Evolutionary conservation across 2,113 vertebrate species (phyloP).

Genomic region (Reinhardtius hippoglossoides): DNA sequence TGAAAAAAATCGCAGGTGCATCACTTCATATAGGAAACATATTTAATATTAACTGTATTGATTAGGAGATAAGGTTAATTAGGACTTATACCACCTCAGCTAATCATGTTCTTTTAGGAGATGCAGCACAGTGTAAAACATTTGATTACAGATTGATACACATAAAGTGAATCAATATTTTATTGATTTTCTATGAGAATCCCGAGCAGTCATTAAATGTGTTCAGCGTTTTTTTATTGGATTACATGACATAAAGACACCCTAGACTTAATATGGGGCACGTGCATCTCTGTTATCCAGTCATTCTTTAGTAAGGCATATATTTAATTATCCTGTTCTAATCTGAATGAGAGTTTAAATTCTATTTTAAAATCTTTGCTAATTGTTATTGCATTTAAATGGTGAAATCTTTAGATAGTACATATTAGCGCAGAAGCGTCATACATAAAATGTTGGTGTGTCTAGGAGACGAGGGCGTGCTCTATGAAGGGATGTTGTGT

Average conservation of each 20-base stretch:
- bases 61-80: neutral
- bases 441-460: too few relatives aligned
- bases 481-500: conserved; percentile 21
- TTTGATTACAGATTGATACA: neutral
- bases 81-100: too few relatives aligned
- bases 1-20: neutral
- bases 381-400: too few relatives aligned
- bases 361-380: neutral
- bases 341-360: neutral
- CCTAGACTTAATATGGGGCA: neutral
- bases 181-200: neutral
- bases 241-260: neutral
- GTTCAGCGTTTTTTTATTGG: neutral
- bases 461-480: neutral
- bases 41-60: neutral
- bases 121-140: neutral
- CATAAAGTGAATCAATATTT: neutral
- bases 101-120: neutral
- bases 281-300: neutral
- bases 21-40: neutral
- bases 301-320: neutral
- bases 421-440: too few relatives aligned
- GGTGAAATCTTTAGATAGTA: neutral
- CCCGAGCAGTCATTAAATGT: neutral
- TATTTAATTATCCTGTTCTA: neutral